Evolutionary conservation across 92 coral and sea anemone genomes (phyloP).

Genomic region (Plumapathes pennacea): DNA sequence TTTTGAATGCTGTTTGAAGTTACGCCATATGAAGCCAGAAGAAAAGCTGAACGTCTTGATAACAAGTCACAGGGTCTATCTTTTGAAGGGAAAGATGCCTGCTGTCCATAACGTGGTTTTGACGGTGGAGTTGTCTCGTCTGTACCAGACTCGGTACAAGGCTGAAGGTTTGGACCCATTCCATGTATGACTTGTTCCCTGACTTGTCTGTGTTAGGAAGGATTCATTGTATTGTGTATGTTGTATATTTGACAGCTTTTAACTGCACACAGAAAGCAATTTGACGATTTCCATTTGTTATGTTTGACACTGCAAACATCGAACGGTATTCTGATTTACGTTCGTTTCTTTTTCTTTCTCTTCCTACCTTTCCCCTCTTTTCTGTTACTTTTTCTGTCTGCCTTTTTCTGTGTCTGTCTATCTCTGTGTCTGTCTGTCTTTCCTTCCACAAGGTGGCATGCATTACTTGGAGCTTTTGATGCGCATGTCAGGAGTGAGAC

Average conservation of each 20-base stretch:
- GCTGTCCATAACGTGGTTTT: conserved; percentile 67
- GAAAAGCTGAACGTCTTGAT: conserved; percentile 80
- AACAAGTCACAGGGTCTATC: conserved; percentile 66
- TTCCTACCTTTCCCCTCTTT: no score
- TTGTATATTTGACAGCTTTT: no score
- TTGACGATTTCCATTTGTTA: no score
- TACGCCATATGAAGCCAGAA: conserved; percentile 57
- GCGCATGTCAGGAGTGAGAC: conserved; percentile 75
- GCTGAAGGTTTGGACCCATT: conserved; percentile 70
- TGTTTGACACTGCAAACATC: no score
- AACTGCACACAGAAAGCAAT: no score
- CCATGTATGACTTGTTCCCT: no score
- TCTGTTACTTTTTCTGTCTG: no score
- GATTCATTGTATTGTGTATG: no score
- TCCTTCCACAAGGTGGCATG: conserved; percentile 66
- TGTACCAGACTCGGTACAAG: conserved; percentile 75
- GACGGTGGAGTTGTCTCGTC: conserved; percentile 43
- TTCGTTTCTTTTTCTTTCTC: no score
- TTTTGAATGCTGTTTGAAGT: conserved; percentile 74
- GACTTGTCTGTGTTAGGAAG: no score
- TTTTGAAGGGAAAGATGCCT: conserved; percentile 80
- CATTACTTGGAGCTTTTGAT: conserved; percentile 72
- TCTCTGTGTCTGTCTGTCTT: neutral
- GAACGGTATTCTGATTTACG: no score
- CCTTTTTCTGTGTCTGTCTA: no score